Evolutionary conservation across 2,888 invertebrate genomes (phyloP), one percentile per base, ranked within the genome.

Genomic region (Agriopis leucophaearia): DNA sequence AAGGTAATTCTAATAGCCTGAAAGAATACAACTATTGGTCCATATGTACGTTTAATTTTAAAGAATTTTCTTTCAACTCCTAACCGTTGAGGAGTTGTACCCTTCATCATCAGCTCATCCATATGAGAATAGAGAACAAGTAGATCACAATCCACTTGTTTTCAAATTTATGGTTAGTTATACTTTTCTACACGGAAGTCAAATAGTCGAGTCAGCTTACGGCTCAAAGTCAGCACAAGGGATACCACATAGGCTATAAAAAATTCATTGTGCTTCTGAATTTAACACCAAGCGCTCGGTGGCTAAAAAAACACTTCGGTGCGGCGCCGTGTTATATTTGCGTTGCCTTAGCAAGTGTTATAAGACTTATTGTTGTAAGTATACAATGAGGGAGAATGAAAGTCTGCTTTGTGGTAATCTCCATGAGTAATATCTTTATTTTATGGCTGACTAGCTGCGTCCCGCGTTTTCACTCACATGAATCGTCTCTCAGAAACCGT

Each of bases 251-350:
- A 35, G 60, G 36, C 55, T 55, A 64, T 68, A 64, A 68, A 68
- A 59, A 64, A 68, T 68, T 68, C 67, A 67, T 54, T 47, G 63
- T 35, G 52, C 35, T 27, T 54, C 60, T 54, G 59, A 64, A 64
- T 64, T 59, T 64, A 64, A 60, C 56, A 64, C 59, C 64, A 50
- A 15, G 40, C 51, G 51, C 13, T 36, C 45, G 48, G 55, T 38
- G 27, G 35, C 55, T 66, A 57, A 62, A 66, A 66, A 66, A 57
- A 66, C n/a, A 56, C 15, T 44, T 50, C n/a, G 8, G 8, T 40
- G 40, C n/a, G 16, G 10, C 42, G 12, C 8, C 36, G 36, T 50
- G 50, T 66, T 27, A 27, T 27, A 27, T 27, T 27, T 54, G 62
- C 44, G 13, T 38, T 60, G 55, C 50, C 35, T 62, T 40, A 38